These are phyloP conservation scores for Saccostrea glomerata DNA, from an alignment of 1,140 invertebrate genomes.

Conservation along the genomic window DNA sequence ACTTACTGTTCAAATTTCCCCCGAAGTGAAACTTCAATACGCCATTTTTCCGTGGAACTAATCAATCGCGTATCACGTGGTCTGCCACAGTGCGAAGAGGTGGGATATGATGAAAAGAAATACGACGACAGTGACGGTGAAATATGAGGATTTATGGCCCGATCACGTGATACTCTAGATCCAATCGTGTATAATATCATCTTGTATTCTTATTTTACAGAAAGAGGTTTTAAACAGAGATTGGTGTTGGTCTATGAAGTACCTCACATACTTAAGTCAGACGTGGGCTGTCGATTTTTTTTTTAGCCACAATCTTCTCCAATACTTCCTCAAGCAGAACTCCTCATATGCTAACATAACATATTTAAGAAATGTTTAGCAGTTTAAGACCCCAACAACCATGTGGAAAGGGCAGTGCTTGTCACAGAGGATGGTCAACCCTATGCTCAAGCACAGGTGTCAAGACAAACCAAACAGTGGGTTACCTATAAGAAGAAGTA, in stretches of 20 bases:
- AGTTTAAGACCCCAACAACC: neutral
- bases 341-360: neutral
- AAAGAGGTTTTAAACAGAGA: neutral
- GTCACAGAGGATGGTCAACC: neutral
- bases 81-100: too few species aligned
- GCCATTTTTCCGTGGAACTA: too few species aligned
- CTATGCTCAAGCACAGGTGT: neutral
- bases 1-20: too few species aligned
- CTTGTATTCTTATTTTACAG: neutral
- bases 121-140: too few species aligned
- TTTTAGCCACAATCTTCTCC: neutral
- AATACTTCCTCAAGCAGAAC: neutral
- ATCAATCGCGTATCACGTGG: too few species aligned
- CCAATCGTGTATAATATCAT: too few species aligned
- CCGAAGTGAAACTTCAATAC: too few species aligned
- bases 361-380: slow-evolving; percentile 1
- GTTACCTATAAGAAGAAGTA: too few species aligned
- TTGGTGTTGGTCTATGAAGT: neutral
- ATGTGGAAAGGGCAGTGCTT: neutral
- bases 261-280: neutral
- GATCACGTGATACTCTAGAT: too few species aligned
- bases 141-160: too few species aligned
- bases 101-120: too few species aligned
- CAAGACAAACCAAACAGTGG: slow-evolving; percentile 12
- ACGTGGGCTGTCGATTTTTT: slow-evolving; percentile 2